Evolutionary conservation across 2,797 vertebrate species (phyloP), one percentile per base, ranked within the genome.

Genomic region (Sebastes vulpes): DNA sequence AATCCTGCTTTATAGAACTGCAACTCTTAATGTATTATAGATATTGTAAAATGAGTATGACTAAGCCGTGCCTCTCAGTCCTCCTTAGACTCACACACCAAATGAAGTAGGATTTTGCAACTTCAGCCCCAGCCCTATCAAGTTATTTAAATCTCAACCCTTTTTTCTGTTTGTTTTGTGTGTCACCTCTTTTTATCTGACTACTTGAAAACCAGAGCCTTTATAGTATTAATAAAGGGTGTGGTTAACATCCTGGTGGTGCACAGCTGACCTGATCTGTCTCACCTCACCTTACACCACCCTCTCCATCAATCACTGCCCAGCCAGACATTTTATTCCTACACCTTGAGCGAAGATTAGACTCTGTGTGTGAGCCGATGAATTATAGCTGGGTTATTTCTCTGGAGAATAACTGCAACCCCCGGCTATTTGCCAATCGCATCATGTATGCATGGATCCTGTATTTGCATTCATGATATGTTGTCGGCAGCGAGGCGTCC

Each of bases 171-270:
- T 92, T 86, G 79, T 32, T 81, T 5, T 72, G 69, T 28, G 58
- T 86, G 59, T 86, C 85, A 81, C 52, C n/a, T 21, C 68, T 85
- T 77, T 87, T 75, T 87, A 91, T 92, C 84, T 81, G 85, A 78
- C 61, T 54, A 12, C 2, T 18, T 69, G 20, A 60, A 76, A 78
- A 20, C 52, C 77, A 64, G 35, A 74, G 52, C 21, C 29, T 66
- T 73, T 66, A 81, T 77, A 63, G 26, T 82, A 83, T 71, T 76
- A 89, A 89, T 77, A 7, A 66, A 72, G 67, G 93, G 84, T 76
- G 77, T 82, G 81, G 78, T 76, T 75, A 18, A 85, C 29, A 89
- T 91, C 84, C 84, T 89, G 83, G 65, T 83, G 7, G 14, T 82
- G 53, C 65, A 31, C 28, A 72, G n/a, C 20, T 75, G 70, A 75